These are phyloP conservation scores for Brachionus asplanchnoidis DNA, from an alignment of 1,140 invertebrate species.

Conservation along the genomic window DNA sequence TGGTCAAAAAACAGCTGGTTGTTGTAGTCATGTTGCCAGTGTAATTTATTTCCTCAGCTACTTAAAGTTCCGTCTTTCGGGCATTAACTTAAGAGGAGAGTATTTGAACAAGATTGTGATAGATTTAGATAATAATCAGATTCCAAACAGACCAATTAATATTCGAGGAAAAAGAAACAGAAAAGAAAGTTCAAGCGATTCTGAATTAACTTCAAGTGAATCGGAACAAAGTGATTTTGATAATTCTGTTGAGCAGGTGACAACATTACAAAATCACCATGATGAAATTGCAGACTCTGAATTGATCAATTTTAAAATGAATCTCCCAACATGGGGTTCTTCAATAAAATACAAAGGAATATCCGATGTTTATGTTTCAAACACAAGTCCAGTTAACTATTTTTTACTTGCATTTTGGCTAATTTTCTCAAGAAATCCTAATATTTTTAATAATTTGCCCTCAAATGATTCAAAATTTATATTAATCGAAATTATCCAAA, in stretches of 20 bases:
- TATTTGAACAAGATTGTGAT: neutral
- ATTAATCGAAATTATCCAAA: neutral
- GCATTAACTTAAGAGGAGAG: neutral
- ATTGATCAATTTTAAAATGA: neutral
- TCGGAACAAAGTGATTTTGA: constrained; percentile 6
- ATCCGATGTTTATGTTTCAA: neutral
- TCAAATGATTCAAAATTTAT: neutral
- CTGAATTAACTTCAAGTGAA: neutral
- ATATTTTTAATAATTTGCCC: neutral
- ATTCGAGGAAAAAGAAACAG: neutral
- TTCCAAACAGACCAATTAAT: neutral
- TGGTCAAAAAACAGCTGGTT: neutral
- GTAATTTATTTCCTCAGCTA: neutral
- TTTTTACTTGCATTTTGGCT: neutral
- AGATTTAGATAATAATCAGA: neutral
- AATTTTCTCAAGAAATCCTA: neutral
- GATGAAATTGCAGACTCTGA: neutral
- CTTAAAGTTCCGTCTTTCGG: neutral
- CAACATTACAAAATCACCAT: neutral
- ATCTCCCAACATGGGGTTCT: neutral
- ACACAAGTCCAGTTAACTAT: neutral
- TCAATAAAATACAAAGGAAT: neutral
- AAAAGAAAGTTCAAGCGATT: constrained; percentile 5
- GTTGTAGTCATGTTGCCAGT: constrained; percentile 3
- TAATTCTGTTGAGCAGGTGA: neutral